phyloP scores from a whole-genome alignment of 1,140 invertebrate genomes.

The Lepidurus arcticus region DNA sequence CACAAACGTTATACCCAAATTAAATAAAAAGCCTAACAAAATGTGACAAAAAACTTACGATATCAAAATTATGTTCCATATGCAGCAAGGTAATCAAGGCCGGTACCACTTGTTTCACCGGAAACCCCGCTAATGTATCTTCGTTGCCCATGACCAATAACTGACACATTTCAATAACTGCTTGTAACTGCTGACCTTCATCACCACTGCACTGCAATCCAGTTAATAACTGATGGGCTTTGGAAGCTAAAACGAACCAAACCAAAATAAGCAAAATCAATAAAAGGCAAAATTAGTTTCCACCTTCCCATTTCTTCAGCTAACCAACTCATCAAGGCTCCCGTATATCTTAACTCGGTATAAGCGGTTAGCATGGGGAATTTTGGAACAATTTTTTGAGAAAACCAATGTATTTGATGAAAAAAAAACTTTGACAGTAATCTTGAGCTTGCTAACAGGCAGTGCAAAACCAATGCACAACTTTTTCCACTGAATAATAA shows the following conservation, averaged over 20 bases:
- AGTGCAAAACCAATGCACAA: too few species aligned
- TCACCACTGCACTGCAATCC: constrained; percentile 86
- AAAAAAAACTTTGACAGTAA: too few species aligned
- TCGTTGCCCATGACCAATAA: constrained; percentile 99
- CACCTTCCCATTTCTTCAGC: background rate
- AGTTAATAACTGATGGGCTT: constrained; percentile 81
- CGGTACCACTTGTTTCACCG: constrained; percentile 94
- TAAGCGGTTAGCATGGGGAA: too few species aligned
- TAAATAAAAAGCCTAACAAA: background rate
- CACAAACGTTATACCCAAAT: constrained; percentile 24
- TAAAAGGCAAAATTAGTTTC: constrained; percentile 32
- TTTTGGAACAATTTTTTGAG: too few species aligned
- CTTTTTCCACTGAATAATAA: too few species aligned
- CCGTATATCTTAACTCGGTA: too few species aligned
- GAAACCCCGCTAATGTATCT: constrained; percentile 95
- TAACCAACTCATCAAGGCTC: too few species aligned
- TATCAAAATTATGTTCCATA: constrained; percentile 95
- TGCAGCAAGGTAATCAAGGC: constrained; percentile 79
- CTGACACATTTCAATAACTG: constrained; percentile 98
- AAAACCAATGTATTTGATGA: too few species aligned
- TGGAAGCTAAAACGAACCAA: constrained; percentile 62
- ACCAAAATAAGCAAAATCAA: constrained; percentile 34
- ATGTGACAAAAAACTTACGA: constrained; percentile 53
- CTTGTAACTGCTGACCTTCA: constrained; percentile 93
- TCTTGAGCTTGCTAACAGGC: too few species aligned